Base-by-base conservation (phyloP, 2,797 vertebrate species). In the Sebastes trivittatus region DNA sequence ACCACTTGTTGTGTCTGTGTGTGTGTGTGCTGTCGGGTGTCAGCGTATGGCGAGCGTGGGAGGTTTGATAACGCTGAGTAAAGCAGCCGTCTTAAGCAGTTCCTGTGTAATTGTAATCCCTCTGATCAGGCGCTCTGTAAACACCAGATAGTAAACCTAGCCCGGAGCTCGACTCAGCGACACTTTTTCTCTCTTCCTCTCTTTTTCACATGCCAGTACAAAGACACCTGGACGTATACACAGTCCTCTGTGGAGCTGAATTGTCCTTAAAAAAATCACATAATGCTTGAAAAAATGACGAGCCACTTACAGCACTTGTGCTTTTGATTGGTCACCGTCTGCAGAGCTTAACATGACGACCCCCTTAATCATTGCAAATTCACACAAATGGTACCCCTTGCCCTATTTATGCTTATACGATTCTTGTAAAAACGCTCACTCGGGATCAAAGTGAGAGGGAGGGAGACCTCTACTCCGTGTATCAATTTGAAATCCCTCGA, bases 41-140 rank as follows among this genome's bases (percentile, higher is more conserved):
- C 86, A 87, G 84, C 36, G 66, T 80, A 85, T 77, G 80, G 74
- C 25, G 38, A 56, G 81, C 7, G 77, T 88, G 88, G 84, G 86
- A 72, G 87, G 82, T 69, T 89, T 87, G 84, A 93, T 88, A 88
- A 83, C 23, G 54, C 79, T 61, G 85, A 89, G 84, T 85, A 82
- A 93, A 91, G 85, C 88, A 89, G 89, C 85, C 87, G 89, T 90
- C 89, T 91, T 88, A 83, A 92, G 83, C 91, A 84, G 62, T 89
- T 89, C 67, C 82, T 89, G 82, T 90, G 87, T 92, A 89, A 92
- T 92, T 88, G 87, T 91, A 90, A 93, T 92, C 89, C 90, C 86
- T 87, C 84, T 88, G 89, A 92, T 92, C 91, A 79, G 81, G 27
- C 78, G 54, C 80, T 81, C 88, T 86, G 91, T 90, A 88, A 92